These are phyloP conservation scores for Strigamia maritima DNA, from an alignment of 2,888 invertebrate species.

Conservation along the genomic window DNA sequence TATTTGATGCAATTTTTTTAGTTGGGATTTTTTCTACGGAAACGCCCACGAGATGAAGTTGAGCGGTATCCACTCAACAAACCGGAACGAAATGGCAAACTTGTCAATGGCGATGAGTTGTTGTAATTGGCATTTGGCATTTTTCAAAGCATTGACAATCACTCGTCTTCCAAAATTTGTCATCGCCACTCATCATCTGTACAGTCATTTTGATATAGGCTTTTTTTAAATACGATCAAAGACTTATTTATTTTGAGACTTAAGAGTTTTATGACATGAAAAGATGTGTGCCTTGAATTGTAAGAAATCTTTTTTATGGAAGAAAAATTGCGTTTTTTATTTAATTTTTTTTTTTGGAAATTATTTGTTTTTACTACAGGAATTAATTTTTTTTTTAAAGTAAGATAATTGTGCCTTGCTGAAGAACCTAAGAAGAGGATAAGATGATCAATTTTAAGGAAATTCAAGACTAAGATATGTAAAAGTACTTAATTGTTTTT, in stretches of 20 bases:
- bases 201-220: slow-evolving; percentile 19
- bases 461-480: too few relatives aligned
- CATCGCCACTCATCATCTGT: slow-evolving; percentile 1
- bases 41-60: slow-evolving; percentile 61
- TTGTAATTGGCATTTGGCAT: background rate
- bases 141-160: slow-evolving; percentile 1
- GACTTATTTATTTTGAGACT: slow-evolving; percentile 15
- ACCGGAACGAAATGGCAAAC: slow-evolving; percentile 40
- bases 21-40: slow-evolving; percentile 91
- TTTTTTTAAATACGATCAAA: background rate
- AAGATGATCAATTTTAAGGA: too few relatives aligned
- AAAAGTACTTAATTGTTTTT: too few relatives aligned
- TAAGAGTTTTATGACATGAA: background rate
- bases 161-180: background rate
- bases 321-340: background rate
- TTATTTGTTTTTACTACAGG: background rate
- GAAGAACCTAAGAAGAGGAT: too few relatives aligned
- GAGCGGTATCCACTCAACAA: slow-evolving; percentile 42
- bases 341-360: background rate
- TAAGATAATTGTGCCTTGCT: too few relatives aligned
- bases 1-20: slow-evolving; percentile 51
- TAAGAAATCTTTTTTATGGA: background rate
- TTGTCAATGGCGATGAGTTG: slow-evolving; percentile 41
- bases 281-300: background rate
- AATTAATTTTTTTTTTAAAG: too few relatives aligned